phyloP scores from a whole-genome alignment of 2,888 invertebrate genomes.

The Acrobasis repandana region DNA sequence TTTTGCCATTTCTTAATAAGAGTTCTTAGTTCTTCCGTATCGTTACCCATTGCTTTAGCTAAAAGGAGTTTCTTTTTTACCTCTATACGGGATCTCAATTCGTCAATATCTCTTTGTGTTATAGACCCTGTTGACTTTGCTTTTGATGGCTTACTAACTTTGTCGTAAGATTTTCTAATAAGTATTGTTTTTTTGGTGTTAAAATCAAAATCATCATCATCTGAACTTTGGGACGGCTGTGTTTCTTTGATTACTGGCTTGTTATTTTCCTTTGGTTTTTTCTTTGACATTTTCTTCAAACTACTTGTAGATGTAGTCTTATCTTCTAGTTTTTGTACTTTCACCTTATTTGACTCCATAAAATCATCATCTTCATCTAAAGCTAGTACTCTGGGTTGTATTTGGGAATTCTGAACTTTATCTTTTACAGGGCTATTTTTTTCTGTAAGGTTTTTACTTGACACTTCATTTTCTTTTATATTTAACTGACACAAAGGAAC shows the following conservation, averaged over 20 bases:
- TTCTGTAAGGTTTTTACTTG: conserved; percentile 12
- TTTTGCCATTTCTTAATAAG: conserved; percentile 80
- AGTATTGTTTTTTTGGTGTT: conserved; percentile 64
- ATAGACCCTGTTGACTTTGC: conserved; percentile 75
- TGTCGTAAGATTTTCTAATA: conserved; percentile 63
- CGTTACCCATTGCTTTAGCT: conserved; percentile 62
- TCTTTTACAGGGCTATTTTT: conserved; percentile 11
- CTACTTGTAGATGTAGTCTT: conserved; percentile 44
- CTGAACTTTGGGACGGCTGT: conserved; percentile 48
- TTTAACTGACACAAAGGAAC: conserved; percentile 55
- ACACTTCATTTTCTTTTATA: conserved; percentile 37
- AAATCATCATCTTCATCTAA: conserved; percentile 55
- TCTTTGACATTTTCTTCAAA: conserved; percentile 35
- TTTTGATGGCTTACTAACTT: conserved; percentile 58
- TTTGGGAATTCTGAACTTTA: conserved; percentile 12
- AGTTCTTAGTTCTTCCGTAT: conserved; percentile 70
- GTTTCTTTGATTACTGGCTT: conserved; percentile 27
- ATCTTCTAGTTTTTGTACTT: conserved; percentile 41
- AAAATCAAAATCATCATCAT: conserved; percentile 65
- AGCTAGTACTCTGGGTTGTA: conserved; percentile 20
- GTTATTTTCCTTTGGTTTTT: conserved; percentile 29
- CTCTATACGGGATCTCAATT: conserved; percentile 65
- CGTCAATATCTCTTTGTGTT: conserved; percentile 69
- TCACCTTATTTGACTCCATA: conserved; percentile 37
- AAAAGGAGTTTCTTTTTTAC: conserved; percentile 66